Base-by-base conservation (phyloP, 2,888 invertebrate genomes). In the Macaria notata region DNA sequence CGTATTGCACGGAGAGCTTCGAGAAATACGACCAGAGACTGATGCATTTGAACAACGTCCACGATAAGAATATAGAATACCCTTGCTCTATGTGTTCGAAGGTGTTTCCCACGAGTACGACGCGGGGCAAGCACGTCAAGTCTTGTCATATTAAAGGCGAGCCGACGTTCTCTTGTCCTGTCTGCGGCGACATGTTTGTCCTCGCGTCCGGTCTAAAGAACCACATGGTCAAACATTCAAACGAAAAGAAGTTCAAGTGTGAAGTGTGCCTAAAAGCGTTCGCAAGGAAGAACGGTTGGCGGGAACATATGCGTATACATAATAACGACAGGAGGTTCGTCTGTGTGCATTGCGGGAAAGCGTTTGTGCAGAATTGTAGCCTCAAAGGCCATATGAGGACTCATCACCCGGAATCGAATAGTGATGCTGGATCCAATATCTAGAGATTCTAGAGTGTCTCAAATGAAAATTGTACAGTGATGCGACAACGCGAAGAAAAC, bases 81-180 rank as follows among this genome's bases (percentile, higher is more conserved):
- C 79, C 82, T 0, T 91, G 90, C 54, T 78, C 75, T 33, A 68
- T 85, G 9, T 91, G 90, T 52, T 48, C 83, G 1, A 75, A 85
- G 0, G 82, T 88, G 5, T 90, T 90, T 52, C 69, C 78, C 0
- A 75, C 84, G 74, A 53, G 69, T 71, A 0, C 79, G 76, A 33
- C 73, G 84, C 56, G 70, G 71, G 0, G 86, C 0, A 85, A 80
- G 38, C 90, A 90, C 51, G 81, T 90, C 1, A 67, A 76, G 29
- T 78, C 79, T 42, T 86, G 87, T 1, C 90, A 90, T 58, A 73
- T 84, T 5, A 78, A 78, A 39, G 70, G 79, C 7, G 86, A 84
- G n/a, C 41, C 8, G 60, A 66, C 76, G 1, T 86, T 82, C 42
- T 68, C 72, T 2, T 90, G 90, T 54, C 70, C 72, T 4, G 63